Conservation (phyloP, 2,113 vertebrate genomes). For the Pomatostomus ruficeps region DNA sequence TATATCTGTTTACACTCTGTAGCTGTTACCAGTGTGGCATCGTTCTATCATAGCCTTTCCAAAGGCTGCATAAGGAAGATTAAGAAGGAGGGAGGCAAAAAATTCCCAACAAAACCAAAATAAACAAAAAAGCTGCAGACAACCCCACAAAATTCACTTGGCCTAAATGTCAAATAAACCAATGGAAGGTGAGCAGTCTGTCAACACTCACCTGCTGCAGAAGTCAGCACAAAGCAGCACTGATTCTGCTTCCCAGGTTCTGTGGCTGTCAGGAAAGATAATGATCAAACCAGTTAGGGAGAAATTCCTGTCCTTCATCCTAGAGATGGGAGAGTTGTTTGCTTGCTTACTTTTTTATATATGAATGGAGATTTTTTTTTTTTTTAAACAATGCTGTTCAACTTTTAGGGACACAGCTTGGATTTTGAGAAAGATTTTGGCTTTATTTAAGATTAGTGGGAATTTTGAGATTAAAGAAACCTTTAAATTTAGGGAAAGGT, state of each 20-base stretch:
- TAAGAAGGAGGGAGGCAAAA: neutral
- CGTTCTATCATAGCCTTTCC: neutral
- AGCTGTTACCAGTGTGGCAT: neutral
- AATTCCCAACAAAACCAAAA: neutral
- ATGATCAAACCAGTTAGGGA: neutral
- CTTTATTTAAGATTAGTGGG: neutral
- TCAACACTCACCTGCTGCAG: neutral
- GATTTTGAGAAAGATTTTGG: neutral
- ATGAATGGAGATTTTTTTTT: neutral
- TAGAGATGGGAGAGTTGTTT: neutral
- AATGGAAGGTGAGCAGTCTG: neutral
- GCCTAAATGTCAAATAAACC: neutral
- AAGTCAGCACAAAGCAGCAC: neutral
- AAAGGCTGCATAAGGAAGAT: neutral
- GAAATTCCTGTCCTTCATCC: neutral
- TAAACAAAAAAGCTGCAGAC: neutral
- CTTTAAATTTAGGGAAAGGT: neutral
- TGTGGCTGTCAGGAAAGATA: neutral
- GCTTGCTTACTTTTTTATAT: neutral
- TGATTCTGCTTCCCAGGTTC: neutral
- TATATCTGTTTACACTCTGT: neutral
- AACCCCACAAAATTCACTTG: neutral
- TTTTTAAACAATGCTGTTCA: neutral
- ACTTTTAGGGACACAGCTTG: neutral
- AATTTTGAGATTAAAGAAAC: neutral